Evolutionary conservation across 92 coral and sea anemone genomes (phyloP).

Genomic region (Isaurus tuberculatus): DNA sequence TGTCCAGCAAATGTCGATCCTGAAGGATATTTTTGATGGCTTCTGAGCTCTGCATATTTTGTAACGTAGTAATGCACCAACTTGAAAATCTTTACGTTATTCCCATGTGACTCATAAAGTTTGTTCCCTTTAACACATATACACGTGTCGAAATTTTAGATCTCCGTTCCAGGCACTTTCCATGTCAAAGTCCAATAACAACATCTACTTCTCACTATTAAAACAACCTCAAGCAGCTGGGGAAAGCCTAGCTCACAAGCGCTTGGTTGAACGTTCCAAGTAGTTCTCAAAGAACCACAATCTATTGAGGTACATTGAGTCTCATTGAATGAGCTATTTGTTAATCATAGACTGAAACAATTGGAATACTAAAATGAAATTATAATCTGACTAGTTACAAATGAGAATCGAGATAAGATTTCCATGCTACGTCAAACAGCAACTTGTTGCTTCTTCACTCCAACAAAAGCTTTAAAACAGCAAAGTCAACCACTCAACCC

Average conservation of each 20-base stretch:
- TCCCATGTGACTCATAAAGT: not conserved
- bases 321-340: no score
- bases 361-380: not conserved
- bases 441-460: not conserved
- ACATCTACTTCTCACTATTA: not conserved
- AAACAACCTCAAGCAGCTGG: no score
- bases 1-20: conserved; percentile 36
- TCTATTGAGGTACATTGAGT: no score
- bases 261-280: no score
- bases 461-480: no score
- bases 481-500: not conserved
- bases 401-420: not conserved
- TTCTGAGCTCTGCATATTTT: conserved; percentile 42
- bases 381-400: not conserved
- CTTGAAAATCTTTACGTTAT: not conserved
- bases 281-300: no score
- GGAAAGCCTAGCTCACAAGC: not conserved
- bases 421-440: not conserved
- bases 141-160: no score
- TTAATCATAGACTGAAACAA: not conserved
- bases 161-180: not conserved
- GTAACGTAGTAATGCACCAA: not conserved
- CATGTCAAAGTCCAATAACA: not conserved
- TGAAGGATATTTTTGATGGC: conserved; percentile 33
- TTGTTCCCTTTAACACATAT: no score